Percentiles rank a stretch among this genome's conserved stretches.
Evolutionary conservation across 1,140 invertebrate genomes (phyloP).

Genomic region (Lepidostoma basale): DNA sequence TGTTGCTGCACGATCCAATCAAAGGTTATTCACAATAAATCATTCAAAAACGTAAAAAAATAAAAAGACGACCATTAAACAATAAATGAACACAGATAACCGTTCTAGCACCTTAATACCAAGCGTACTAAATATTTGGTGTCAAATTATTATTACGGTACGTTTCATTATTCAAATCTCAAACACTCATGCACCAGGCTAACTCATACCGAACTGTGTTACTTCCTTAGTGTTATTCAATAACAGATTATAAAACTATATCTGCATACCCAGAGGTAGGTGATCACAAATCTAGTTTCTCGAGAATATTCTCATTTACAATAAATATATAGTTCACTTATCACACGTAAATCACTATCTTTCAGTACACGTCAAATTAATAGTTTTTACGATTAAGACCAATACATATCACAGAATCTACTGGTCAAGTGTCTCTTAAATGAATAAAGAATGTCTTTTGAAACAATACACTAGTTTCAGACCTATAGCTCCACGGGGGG

Average conservation of each 20-base stretch:
- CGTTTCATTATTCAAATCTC: too few relatives aligned
- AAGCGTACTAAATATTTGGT: conserved; percentile 38
- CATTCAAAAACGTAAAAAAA: conserved; percentile 27
- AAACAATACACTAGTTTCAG: neutral
- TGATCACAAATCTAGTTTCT: conserved; percentile 8
- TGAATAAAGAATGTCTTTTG: neutral
- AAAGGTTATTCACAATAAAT: conserved; percentile 8
- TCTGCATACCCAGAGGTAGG: conserved; percentile 26
- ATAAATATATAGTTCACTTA: conserved; percentile 16
- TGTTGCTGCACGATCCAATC: too few relatives aligned
- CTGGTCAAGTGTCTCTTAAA: neutral
- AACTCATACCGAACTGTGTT: neutral
- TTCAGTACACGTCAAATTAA: conserved; percentile 2
- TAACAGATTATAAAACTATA: conserved; percentile 5
- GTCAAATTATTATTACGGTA: conserved; percentile 38
- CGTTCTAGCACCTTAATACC: conserved; percentile 40
- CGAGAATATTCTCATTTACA: neutral
- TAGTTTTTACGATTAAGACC: conserved; percentile 6
- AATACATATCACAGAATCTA: conserved; percentile 36
- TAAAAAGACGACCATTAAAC: conserved; percentile 1
- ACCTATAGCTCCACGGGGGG: neutral
- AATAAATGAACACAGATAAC: conserved; percentile 36
- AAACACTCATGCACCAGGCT: too few relatives aligned
- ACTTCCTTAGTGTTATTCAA: neutral
- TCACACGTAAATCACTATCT: conserved; percentile 25